Conservation (phyloP, 2,888 invertebrate genomes). For the Deilephila elpenor region DNA sequence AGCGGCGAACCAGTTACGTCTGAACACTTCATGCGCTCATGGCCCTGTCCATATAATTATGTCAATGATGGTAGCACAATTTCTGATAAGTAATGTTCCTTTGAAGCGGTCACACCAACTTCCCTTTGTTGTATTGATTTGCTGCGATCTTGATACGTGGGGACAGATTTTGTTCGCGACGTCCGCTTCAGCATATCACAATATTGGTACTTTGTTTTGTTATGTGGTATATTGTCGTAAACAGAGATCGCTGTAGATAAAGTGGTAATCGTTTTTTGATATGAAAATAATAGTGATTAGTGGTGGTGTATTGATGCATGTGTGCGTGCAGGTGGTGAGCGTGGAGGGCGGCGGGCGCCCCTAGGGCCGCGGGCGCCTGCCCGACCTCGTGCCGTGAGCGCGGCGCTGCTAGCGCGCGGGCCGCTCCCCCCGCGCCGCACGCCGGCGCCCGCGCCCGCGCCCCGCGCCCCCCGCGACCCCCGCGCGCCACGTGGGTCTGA, state of each 20-base stretch:
- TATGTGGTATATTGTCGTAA: neutral
- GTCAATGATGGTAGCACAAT: too few species aligned
- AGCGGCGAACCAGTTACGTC: too few species aligned
- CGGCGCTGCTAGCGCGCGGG: slow-evolving; percentile 57
- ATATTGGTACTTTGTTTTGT: neutral
- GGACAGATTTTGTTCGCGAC: too few species aligned
- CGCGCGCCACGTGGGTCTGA: slow-evolving; percentile 46
- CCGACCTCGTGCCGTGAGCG: slow-evolving; percentile 85
- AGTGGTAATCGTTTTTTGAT: too few species aligned
- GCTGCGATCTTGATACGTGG: too few species aligned
- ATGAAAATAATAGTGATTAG: neutral
- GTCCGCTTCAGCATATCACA: too few species aligned
- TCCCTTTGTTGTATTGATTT: too few species aligned
- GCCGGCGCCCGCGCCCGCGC: slow-evolving; percentile 34
- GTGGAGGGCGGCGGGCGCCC: slow-evolving; percentile 75
- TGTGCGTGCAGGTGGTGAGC: slow-evolving; percentile 68
- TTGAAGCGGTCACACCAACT: too few species aligned
- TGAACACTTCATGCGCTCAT: too few species aligned
- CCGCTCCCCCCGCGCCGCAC: slow-evolving; percentile 41
- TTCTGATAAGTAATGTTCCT: too few species aligned
- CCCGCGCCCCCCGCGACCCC: slow-evolving; percentile 40
- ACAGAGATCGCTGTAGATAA: too few species aligned
- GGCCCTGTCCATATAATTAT: too few species aligned
- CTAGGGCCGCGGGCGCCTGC: slow-evolving; percentile 85
- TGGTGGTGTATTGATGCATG: neutral